Base-by-base conservation (phyloP, 2,113 vertebrate species). In the Herpetotheres cachinnans region DNA sequence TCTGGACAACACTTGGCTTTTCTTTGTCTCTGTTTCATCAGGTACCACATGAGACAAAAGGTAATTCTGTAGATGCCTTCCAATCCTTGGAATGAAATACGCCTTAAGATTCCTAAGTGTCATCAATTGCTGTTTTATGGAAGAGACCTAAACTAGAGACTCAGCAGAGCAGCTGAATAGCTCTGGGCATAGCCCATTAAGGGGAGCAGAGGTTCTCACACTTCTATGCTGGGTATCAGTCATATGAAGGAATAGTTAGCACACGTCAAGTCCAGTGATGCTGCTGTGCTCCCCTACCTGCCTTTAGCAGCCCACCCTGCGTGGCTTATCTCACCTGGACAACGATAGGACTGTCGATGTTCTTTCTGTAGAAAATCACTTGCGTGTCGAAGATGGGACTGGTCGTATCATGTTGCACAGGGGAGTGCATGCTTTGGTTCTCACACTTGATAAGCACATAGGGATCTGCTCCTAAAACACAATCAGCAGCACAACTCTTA, bases 401-500 rank as follows among this genome's bases (percentile, higher is more conserved):
- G 94, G 98, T 95, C 0, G 98, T 98, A 90, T 98, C 82, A 2
- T 93, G 98, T 67, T 98, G 98, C 73, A 99, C 90, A 6, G 84
- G 38, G 11, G 99, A 99, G 52, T 71, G 95, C 6, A 98, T 46
- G 3, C 91, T 98, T 7, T 87, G 86, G 17, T 98, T 98, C 96
- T 99, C 99, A 90, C 99, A 99, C 96, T 96, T 98, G 86, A 99
- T 98, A 32, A 99, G 93, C 93, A 99, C 96, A 6, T 99, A 99
- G 3, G 99, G 98, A 95, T 99, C 98, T 46, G 98, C 98, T 95
- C 98, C 99, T 99, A 81, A 18, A 98, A 96, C 40, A 97, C 90
- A 97, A 21, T 0, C 65, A 73, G 69, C 49, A 72, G 86, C 84
- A 90, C 52, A 54, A 59, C 42, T 40, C 19, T 72, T 47, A 49